Percentiles rank a stretch among this genome's conserved stretches.
Evolutionary conservation across 2,797 vertebrate species (phyloP).

Genomic region (Hemibagrus guttatus): DNA sequence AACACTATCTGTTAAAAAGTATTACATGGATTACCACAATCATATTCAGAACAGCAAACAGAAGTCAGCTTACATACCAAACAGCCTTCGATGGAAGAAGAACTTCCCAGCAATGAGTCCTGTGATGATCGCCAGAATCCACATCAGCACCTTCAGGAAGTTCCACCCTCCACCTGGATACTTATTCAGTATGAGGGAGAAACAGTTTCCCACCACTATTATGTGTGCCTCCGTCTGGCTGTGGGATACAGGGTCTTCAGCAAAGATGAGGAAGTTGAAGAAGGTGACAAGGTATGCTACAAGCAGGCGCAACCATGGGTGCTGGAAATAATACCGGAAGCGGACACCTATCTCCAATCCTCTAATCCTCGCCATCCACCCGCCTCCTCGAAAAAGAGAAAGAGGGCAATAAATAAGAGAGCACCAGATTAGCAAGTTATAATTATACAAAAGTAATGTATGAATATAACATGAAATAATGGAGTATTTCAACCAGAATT

Average conservation of each 20-base stretch:
- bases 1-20: background rate
- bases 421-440: background rate
- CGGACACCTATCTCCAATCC: slow-evolving; percentile 91
- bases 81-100: slow-evolving; percentile 92
- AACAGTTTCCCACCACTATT: slow-evolving; percentile 97
- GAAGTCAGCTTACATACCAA: slow-evolving; percentile 77
- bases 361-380: slow-evolving; percentile 64
- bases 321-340: slow-evolving; percentile 98
- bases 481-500: background rate
- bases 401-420: slow-evolving; percentile 6
- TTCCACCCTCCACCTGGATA: slow-evolving; percentile 92
- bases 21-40: background rate
- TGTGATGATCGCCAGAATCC: slow-evolving; percentile 87
- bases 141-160: slow-evolving; percentile 89
- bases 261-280: slow-evolving; percentile 98
- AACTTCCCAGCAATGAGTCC: slow-evolving; percentile 94
- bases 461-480: background rate
- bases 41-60: background rate
- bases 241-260: slow-evolving; percentile 95
- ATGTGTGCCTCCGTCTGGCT: slow-evolving; percentile 95
- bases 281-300: slow-evolving; percentile 98
- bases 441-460: background rate
- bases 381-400: slow-evolving; percentile 70
- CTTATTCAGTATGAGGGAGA: slow-evolving; percentile 96
- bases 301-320: slow-evolving; percentile 93